phyloP scores from a whole-genome alignment of 1,140 invertebrate species.

The Andricus grossulariae region DNA sequence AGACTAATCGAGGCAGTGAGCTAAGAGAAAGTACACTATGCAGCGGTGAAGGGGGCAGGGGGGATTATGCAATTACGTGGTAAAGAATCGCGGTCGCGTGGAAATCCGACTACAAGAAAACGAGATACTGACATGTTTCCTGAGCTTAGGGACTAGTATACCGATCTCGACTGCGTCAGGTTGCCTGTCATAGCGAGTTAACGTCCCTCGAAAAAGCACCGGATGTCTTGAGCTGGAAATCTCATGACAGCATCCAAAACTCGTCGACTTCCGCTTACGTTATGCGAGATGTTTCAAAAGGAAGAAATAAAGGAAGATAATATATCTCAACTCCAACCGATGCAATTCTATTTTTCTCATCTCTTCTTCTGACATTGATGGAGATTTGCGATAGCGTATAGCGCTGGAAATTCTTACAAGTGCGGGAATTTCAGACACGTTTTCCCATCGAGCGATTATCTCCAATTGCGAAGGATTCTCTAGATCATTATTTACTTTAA shows the following conservation, averaged over 20 bases:
- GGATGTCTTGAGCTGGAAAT: slow-evolving; percentile 7
- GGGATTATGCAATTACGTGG: slow-evolving; percentile 58
- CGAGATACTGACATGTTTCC: slow-evolving; percentile 50
- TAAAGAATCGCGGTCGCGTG: slow-evolving; percentile 50
- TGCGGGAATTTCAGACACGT: background rate
- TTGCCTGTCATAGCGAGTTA: slow-evolving; percentile 43
- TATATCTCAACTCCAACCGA: background rate
- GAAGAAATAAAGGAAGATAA: background rate
- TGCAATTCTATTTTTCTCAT: too few relatives aligned
- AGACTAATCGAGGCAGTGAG: slow-evolving; percentile 22
- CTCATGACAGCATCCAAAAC: background rate
- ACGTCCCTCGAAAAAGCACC: slow-evolving; percentile 35
- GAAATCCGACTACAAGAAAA: slow-evolving; percentile 54
- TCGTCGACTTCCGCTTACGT: slow-evolving; percentile 5
- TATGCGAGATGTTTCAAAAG: slow-evolving; percentile 14
- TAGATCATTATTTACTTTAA: background rate
- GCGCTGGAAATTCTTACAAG: background rate
- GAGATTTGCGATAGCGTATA: background rate
- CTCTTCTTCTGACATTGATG: background rate
- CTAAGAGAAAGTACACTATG: slow-evolving; percentile 46
- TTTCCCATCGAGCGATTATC: slow-evolving; percentile 12
- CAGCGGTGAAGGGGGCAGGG: background rate
- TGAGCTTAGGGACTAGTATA: slow-evolving; percentile 33
- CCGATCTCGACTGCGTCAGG: slow-evolving; percentile 23
- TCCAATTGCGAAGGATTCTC: slow-evolving; percentile 5